Evolutionary conservation across 2,797 vertebrate genomes (phyloP).

Genomic region (Dallia pectoralis): DNA sequence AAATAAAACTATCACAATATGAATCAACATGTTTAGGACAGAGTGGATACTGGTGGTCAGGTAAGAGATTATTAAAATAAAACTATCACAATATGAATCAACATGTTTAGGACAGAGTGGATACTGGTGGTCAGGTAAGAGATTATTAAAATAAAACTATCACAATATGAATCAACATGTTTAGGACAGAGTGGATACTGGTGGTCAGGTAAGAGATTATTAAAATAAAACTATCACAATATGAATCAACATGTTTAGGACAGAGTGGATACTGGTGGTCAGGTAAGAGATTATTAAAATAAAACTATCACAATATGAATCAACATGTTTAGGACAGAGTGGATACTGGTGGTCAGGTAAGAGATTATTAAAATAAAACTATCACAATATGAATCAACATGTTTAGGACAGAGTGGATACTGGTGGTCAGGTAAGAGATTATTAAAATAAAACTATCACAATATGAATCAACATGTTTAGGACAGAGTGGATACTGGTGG

Average conservation of each 20-base stretch:
- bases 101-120: slow-evolving; percentile 32
- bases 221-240: background rate
- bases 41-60: slow-evolving; percentile 27
- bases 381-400: background rate
- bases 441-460: background rate
- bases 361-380: slow-evolving; percentile 13
- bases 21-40: slow-evolving; percentile 24
- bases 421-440: slow-evolving; percentile 42
- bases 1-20: background rate
- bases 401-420: slow-evolving; percentile 33
- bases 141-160: background rate
- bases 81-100: background rate
- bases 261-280: slow-evolving; percentile 28
- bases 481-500: slow-evolving; percentile 31
- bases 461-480: slow-evolving; percentile 14
- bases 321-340: slow-evolving; percentile 28
- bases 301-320: background rate
- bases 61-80: slow-evolving; percentile 38
- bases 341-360: slow-evolving; percentile 42
- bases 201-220: slow-evolving; percentile 42
- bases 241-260: slow-evolving; percentile 18
- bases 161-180: background rate
- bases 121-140: slow-evolving; percentile 43
- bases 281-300: slow-evolving; percentile 41
- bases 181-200: slow-evolving; percentile 34